phyloP scores from a whole-genome alignment of 2,113 vertebrate species.

The Sebastes fasciatus region DNA sequence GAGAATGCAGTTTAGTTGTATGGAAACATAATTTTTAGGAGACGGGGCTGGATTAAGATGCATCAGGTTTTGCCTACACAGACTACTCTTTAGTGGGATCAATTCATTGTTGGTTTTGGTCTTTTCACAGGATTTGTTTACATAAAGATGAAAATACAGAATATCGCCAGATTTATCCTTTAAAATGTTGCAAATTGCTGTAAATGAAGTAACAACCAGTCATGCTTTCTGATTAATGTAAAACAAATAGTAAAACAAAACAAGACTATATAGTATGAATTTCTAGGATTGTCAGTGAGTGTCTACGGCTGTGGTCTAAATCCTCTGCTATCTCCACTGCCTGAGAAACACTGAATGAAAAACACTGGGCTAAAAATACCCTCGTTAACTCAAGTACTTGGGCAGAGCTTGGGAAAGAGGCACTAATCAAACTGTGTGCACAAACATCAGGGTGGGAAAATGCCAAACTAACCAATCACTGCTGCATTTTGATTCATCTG shows the following conservation, averaged over 20 bases:
- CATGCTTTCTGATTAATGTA: background rate
- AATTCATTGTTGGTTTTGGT: background rate
- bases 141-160: background rate
- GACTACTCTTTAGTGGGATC: background rate
- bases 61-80: background rate
- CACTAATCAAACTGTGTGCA: conserved; percentile 33
- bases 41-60: too few species aligned
- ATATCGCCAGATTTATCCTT: background rate
- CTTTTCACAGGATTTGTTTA: background rate
- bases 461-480: conserved; percentile 17
- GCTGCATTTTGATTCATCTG: background rate
- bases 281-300: background rate
- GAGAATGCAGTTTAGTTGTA: too few species aligned
- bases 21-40: too few species aligned
- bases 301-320: conserved; percentile 12
- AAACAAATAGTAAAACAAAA: background rate
- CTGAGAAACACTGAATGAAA: conserved; percentile 56
- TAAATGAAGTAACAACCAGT: background rate
- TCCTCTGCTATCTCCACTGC: conserved; percentile 30
- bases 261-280: background rate
- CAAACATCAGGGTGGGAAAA: conserved; percentile 48
- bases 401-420: conserved; percentile 36
- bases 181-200: background rate
- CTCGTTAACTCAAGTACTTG: conserved; percentile 26
- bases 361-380: conserved; percentile 60